Percentiles rank a stretch among this genome's conserved stretches.
Evolutionary conservation across 2,113 vertebrate genomes (phyloP).

Genomic region (Corynorhinus townsendii): DNA sequence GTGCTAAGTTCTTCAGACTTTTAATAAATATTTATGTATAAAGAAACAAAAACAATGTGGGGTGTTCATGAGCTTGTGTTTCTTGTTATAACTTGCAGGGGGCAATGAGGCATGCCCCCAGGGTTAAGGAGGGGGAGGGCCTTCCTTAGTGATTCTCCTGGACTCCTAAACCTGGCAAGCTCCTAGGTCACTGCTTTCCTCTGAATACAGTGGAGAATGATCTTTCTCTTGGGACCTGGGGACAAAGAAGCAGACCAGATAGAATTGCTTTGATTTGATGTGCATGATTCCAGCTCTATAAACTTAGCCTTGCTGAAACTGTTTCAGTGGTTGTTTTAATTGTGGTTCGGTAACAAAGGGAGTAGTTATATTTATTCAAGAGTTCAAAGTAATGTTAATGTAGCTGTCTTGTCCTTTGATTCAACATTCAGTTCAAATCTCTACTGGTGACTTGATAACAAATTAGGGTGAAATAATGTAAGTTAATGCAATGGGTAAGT

Average conservation of each 20-base stretch:
- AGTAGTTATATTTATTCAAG: background rate
- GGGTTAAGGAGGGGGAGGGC: background rate
- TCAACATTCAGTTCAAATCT: background rate
- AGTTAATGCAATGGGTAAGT: background rate
- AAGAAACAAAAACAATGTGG: background rate
- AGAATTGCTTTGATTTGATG: background rate
- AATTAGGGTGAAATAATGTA: background rate
- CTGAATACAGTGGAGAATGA: background rate
- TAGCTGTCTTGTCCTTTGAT: background rate
- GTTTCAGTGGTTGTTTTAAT: background rate
- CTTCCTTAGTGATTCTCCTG: background rate
- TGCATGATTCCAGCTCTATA: background rate
- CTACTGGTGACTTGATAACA: background rate
- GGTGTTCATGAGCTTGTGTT: background rate
- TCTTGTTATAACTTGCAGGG: background rate
- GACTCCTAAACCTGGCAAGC: background rate
- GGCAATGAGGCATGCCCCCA: rapidly evolving
- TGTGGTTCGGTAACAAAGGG: background rate
- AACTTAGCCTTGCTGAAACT: background rate
- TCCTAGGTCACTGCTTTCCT: background rate
- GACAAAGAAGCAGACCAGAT: background rate
- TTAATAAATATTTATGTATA: background rate
- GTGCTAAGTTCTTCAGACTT: conserved; percentile 54
- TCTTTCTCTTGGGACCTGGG: background rate
- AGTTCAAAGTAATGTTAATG: background rate